These are phyloP conservation scores for Arnoldichthys spilopterus DNA, from an alignment of 2,797 vertebrate genomes.

Conservation along the genomic window DNA sequence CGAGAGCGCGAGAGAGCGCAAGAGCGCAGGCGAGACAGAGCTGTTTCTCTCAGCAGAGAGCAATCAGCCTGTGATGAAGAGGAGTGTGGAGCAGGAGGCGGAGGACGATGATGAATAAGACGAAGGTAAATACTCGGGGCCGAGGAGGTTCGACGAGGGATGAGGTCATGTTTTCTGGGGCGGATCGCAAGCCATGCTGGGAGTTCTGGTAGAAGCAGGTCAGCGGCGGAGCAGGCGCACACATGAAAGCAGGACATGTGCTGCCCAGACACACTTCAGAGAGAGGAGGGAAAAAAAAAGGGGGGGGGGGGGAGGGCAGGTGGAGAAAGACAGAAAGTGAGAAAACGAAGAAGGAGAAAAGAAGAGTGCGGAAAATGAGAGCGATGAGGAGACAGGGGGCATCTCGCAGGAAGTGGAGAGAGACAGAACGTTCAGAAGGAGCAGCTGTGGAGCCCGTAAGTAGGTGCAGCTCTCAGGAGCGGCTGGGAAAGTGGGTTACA, in stretches of 20 bases:
- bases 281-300: background rate
- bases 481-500: background rate
- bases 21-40: background rate
- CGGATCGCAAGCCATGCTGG: slow-evolving; percentile 43
- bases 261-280: slow-evolving; percentile 53
- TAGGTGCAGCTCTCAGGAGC: background rate
- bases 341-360: background rate
- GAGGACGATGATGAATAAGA: slow-evolving; percentile 21
- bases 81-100: slow-evolving; percentile 1
- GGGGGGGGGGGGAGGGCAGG: slow-evolving; percentile 31
- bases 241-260: slow-evolving; percentile 57
- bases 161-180: slow-evolving; percentile 45
- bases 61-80: slow-evolving; percentile 2
- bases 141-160: slow-evolving; percentile 39
- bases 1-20: background rate
- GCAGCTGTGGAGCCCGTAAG: background rate
- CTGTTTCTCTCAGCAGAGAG: background rate
- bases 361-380: slow-evolving; percentile 14
- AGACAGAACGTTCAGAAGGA: slow-evolving; percentile 2
- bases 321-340: slow-evolving; percentile 35
- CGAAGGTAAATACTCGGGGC: slow-evolving; percentile 34
- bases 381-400: slow-evolving; percentile 1
- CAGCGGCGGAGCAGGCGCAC: slow-evolving; percentile 46
- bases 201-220: slow-evolving; percentile 29
- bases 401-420: slow-evolving; percentile 10